phyloP scores from a whole-genome alignment of 2,797 vertebrate species.

The Sebastolobus alascanus region DNA sequence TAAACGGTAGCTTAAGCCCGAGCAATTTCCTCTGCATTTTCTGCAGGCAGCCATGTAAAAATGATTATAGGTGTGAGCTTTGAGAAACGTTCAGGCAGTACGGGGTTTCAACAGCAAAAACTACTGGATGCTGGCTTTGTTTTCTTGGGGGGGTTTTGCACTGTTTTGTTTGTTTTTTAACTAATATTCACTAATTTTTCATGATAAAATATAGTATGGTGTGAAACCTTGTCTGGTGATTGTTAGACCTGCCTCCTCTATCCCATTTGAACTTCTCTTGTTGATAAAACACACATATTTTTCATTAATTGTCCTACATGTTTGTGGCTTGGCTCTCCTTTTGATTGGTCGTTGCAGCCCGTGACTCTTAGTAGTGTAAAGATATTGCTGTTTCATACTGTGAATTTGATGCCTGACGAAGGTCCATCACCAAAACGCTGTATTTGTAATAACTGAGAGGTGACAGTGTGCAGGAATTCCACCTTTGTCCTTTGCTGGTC shows the following conservation, averaged over 20 bases:
- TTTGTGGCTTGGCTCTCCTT: not conserved
- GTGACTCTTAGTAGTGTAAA: not conserved
- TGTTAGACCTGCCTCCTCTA: not conserved
- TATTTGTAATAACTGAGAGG: not conserved
- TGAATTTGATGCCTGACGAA: not conserved
- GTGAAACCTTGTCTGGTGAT: not conserved
- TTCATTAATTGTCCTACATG: not conserved
- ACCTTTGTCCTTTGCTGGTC: not conserved
- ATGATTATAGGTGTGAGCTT: conserved; percentile 61
- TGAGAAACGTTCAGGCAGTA: conserved; percentile 26
- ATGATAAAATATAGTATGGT: not conserved
- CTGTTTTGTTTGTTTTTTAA: not conserved
- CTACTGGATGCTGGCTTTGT: not conserved
- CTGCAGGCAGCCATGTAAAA: conserved; percentile 66
- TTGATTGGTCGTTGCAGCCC: not conserved
- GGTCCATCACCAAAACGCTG: not conserved
- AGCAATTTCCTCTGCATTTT: conserved; percentile 66
- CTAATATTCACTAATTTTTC: not conserved
- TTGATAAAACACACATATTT: not conserved
- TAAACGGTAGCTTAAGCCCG: conserved; percentile 68
- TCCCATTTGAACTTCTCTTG: not conserved
- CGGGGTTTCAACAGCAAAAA: conserved; percentile 16
- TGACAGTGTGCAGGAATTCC: not conserved
- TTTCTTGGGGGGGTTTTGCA: not conserved
- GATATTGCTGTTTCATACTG: not conserved